Evolutionary conservation across 2,797 vertebrate genomes (phyloP).

Genomic region (Pagetopsis macropterus): DNA sequence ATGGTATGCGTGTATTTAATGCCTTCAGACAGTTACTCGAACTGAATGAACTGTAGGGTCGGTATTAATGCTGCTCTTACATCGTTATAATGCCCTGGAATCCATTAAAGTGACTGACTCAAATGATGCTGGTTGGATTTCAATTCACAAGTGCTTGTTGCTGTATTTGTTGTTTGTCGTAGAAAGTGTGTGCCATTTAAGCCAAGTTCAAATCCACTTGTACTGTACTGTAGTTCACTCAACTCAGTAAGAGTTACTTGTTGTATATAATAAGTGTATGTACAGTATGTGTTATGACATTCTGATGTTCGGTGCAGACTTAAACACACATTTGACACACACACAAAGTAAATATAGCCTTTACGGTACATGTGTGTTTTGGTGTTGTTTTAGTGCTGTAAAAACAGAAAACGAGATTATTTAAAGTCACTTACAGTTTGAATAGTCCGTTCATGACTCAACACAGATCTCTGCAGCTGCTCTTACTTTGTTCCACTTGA

Average conservation of each 20-base stretch:
- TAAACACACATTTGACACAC: background rate
- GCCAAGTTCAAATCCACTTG: background rate
- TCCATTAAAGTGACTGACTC: background rate
- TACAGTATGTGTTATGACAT: background rate
- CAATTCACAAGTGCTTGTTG: conserved; percentile 35
- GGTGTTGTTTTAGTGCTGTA: conserved; percentile 1
- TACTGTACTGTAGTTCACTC: background rate
- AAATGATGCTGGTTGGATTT: background rate
- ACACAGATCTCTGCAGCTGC: background rate
- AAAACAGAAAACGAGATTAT: background rate
- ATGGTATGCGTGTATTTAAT: conserved; percentile 1
- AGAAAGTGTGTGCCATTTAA: conserved; percentile 19
- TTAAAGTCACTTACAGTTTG: background rate
- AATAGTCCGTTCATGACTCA: background rate
- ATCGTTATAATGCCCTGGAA: background rate
- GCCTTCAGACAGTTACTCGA: background rate
- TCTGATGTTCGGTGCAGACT: conserved; percentile 6
- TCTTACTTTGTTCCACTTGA: background rate
- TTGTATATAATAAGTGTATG: background rate
- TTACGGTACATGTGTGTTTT: conserved; percentile 8
- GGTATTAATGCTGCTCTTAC: background rate
- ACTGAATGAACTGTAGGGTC: background rate
- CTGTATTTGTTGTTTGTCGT: conserved; percentile 10
- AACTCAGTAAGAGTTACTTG: background rate
- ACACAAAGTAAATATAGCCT: background rate